These are phyloP conservation scores for Tupiocoris notatus DNA, from an alignment of 2,888 invertebrate species.

Conservation along the genomic window DNA sequence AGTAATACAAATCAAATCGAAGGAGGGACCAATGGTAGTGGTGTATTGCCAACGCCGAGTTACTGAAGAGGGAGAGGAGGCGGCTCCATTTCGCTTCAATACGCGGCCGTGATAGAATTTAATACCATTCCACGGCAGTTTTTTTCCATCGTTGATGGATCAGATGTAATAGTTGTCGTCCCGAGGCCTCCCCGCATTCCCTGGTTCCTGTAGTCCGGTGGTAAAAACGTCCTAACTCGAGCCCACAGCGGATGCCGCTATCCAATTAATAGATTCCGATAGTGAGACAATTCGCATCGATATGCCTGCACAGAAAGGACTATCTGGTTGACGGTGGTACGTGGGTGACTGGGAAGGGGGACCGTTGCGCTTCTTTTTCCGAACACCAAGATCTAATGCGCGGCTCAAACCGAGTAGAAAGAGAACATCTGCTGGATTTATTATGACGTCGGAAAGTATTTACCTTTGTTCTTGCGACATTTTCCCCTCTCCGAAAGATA, in stretches of 20 bases:
- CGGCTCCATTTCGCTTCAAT: constrained; percentile 40
- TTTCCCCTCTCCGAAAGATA: constrained; percentile 17
- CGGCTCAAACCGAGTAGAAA: background rate
- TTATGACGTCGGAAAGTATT: constrained; percentile 37
- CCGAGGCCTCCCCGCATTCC: constrained; percentile 32
- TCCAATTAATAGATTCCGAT: constrained; percentile 46
- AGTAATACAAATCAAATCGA: constrained; percentile 35
- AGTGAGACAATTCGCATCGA: constrained; percentile 46
- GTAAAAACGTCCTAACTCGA: constrained; percentile 42
- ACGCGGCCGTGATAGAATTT: constrained; percentile 44
- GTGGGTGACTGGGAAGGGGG: background rate
- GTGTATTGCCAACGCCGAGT: background rate
- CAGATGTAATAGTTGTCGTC: constrained; percentile 42
- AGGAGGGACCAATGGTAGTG: background rate
- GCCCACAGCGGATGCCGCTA: constrained; percentile 35
- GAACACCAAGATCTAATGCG: background rate
- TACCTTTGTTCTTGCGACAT: constrained; percentile 38
- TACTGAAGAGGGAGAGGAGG: background rate
- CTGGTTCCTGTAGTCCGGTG: constrained; percentile 1
- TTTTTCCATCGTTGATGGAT: constrained; percentile 41
- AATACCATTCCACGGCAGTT: constrained; percentile 41
- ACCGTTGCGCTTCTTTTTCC: background rate
- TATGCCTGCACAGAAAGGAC: background rate
- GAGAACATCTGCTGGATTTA: constrained; percentile 40
- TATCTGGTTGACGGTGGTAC: too few relatives aligned